These are phyloP conservation scores for Phoxinus phoxinus DNA, from an alignment of 2,113 vertebrate genomes.

Conservation along the genomic window DNA sequence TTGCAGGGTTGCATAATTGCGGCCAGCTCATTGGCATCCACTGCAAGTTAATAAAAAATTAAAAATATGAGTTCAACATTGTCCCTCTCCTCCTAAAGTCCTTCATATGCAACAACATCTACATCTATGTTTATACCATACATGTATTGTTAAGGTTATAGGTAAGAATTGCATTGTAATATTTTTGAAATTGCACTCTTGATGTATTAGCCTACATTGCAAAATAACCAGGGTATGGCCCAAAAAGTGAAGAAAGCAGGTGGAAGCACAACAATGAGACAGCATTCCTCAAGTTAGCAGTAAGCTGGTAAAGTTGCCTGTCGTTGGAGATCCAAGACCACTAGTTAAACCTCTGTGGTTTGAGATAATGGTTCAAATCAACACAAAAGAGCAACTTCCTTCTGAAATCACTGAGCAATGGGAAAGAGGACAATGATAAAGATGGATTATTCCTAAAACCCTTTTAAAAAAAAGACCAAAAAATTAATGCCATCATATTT, in stretches of 20 bases:
- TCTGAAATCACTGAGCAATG: constrained; percentile 20
- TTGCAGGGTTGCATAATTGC: constrained; percentile 61
- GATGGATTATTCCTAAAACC: constrained; percentile 14
- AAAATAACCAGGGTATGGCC: constrained; percentile 37
- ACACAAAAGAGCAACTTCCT: neutral
- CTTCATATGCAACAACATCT: constrained; percentile 52
- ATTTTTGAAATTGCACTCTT: constrained; percentile 49
- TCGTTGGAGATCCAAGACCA: constrained; percentile 21
- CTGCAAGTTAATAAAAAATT: constrained; percentile 21
- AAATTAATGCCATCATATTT: constrained; percentile 34
- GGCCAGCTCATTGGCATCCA: constrained; percentile 42
- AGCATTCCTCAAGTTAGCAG: constrained; percentile 34
- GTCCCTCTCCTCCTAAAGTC: constrained; percentile 31
- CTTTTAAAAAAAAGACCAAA: constrained; percentile 24
- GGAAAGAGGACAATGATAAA: neutral
- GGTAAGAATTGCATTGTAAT: constrained; percentile 55
- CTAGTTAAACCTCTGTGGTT: neutral
- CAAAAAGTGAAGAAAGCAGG: constrained; percentile 39
- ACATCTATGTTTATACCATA: constrained; percentile 49
- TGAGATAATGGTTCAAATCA: constrained; percentile 15
- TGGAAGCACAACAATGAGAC: constrained; percentile 56
- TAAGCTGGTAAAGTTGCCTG: constrained; percentile 19
- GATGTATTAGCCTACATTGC: constrained; percentile 40
- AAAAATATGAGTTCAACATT: neutral
- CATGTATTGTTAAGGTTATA: constrained; percentile 55